phyloP scores from a whole-genome alignment of 1,140 invertebrate genomes.

The Maniola jurtina region DNA sequence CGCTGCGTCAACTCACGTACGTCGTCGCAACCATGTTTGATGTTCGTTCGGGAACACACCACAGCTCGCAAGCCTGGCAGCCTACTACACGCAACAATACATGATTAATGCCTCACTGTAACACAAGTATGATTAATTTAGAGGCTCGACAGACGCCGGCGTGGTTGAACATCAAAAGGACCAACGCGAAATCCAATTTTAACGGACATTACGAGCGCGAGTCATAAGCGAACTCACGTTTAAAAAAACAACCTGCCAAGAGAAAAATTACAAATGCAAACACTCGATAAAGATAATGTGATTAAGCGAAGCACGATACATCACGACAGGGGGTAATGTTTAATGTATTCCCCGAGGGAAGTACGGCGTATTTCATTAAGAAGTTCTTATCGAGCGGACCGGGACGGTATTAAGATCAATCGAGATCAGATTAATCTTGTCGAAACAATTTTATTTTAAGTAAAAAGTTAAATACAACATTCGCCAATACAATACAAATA shows the following conservation, averaged over 20 bases:
- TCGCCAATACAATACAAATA: background rate
- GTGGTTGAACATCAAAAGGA: background rate
- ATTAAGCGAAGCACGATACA: constrained; percentile 58
- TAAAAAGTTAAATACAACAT: constrained; percentile 17
- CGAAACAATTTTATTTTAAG: constrained; percentile 32
- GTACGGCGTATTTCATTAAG: constrained; percentile 44
- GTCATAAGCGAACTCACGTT: constrained; percentile 3
- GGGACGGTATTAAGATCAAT: too few relatives aligned
- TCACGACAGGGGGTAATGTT: constrained; percentile 64
- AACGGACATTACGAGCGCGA: constrained; percentile 16
- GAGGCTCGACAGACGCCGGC: constrained; percentile 23
- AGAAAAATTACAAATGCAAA: constrained; percentile 46
- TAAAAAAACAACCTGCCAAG: constrained; percentile 9
- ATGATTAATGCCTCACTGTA: constrained; percentile 60
- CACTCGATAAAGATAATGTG: constrained; percentile 61
- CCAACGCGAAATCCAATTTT: constrained; percentile 20
- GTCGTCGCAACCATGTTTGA: constrained; percentile 18
- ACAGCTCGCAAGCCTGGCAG: constrained; percentile 23
- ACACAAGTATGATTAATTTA: constrained; percentile 62
- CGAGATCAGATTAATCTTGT: constrained; percentile 22
- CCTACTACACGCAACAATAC: constrained; percentile 50
- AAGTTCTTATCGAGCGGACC: constrained; percentile 37
- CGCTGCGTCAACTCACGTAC: constrained; percentile 15
- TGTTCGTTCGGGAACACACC: constrained; percentile 6
- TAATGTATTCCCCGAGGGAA: constrained; percentile 54